These are phyloP conservation scores for Engraulis encrasicolus DNA, from an alignment of 2,113 vertebrate genomes.

Conservation along the genomic window DNA sequence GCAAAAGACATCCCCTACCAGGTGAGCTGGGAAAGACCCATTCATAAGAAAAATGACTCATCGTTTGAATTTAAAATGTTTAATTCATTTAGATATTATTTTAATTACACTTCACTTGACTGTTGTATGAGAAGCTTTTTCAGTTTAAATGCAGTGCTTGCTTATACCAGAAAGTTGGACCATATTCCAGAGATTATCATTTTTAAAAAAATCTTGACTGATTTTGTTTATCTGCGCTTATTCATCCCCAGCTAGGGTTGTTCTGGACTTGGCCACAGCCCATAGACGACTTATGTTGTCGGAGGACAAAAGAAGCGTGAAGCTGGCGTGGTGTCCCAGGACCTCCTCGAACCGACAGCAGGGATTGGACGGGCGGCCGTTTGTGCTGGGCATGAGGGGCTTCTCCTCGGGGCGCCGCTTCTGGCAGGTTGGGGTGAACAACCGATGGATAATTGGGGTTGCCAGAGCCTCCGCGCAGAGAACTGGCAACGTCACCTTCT, in stretches of 20 bases:
- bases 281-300: slow-evolving; percentile 23
- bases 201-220: too few relatives aligned
- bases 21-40: too few relatives aligned
- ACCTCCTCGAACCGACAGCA: slow-evolving; percentile 17
- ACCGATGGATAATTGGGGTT: slow-evolving; percentile 15
- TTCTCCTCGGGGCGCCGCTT: slow-evolving; percentile 37
- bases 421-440: slow-evolving; percentile 32
- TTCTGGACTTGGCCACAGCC: slow-evolving; percentile 31
- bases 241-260: slow-evolving; percentile 23
- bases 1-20: too few relatives aligned
- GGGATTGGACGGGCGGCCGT: slow-evolving; percentile 25
- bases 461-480: slow-evolving; percentile 18
- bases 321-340: neutral
- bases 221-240: too few relatives aligned
- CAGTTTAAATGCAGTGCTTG: too few relatives aligned
- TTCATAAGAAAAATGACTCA: too few relatives aligned
- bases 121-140: too few relatives aligned
- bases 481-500: neutral
- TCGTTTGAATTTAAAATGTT: too few relatives aligned
- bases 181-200: too few relatives aligned
- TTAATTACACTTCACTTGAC: too few relatives aligned
- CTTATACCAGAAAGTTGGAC: too few relatives aligned
- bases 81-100: too few relatives aligned
- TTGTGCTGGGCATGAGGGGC: slow-evolving; percentile 26
- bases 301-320: neutral